Base-by-base conservation (phyloP, 2,888 invertebrate genomes). In the Unio delphinus region DNA sequence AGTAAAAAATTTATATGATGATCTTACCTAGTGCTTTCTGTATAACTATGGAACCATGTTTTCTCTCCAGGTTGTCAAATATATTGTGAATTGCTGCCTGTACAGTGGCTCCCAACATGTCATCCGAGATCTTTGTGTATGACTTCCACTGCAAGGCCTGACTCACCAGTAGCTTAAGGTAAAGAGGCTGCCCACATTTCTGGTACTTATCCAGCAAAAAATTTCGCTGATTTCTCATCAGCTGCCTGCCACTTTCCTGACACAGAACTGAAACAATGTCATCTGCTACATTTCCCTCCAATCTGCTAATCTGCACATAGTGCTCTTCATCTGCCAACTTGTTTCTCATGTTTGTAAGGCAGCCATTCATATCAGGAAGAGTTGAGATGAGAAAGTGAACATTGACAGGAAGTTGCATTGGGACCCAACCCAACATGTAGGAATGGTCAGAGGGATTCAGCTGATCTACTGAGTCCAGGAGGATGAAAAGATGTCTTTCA, bases 381-480 rank as follows among this genome's bases (percentile, higher is more conserved):
- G 80, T 76, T 17, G 87, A 85, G 0, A 87, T 65, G 11, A 87
- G 30, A 20, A 87, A 55, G 66, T 78, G 72, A 18, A 86, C 86
- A 55, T 79, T 70, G 4, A 69, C 64, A 6, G 86, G 87, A 5
- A 86, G 71, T 15, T 73, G 70, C 8, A 70, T 65, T 1, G 86
- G 87, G 34, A 87, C 57, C 87, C 87, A 87, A 63, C 73, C 68
- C 71, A 87, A 69, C 15, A 69, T 55, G 66, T 84, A 78, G 8
- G 84, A 82, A 72, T 83, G 79, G 58, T 87, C 84, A 7, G 70
- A 63, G 4, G 69, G 28, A n/a, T 66, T 58, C 0, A 87, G 74
- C 72, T 86, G 85, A 62, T 87, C 87, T 3, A 86, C 75, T 5
- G 86, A 83, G 67, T 87, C 87, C 6, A 87, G 67, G 18, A 86